Base-by-base conservation (phyloP, 2,888 invertebrate genomes). In the Chalcis sispes region DNA sequence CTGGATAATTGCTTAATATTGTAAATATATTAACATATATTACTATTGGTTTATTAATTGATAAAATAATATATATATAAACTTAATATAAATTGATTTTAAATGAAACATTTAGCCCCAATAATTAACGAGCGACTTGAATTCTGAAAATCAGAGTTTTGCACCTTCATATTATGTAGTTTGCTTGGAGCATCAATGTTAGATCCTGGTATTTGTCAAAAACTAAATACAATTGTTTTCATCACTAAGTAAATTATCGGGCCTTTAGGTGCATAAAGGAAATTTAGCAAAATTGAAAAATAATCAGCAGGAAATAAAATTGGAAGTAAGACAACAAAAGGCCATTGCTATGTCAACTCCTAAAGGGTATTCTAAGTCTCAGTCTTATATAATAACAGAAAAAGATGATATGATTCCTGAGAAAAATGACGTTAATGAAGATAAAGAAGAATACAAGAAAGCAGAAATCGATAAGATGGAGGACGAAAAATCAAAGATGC, bases 251-350 rank as follows among this genome's bases (percentile, higher is more conserved):
- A 82, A 80, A 80, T 84, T 85, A 80, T 79, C 79, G 83, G 82
- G 82, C 84, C 82, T 83, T 75, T 78, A 88, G 88, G 87, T 88
- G 81, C 87, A 88, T 86, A 88, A 86, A 79, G 88, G 88, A 78
- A 89, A 88, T 82, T 83, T 88, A 82, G 77, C 84, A 36, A 83
- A 81, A 59, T 81, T 88, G 72, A 88, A 87, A 84, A 87, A 87
- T 70, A 86, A 83, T 76, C 87, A 87, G 67, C 85, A 82, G 78
- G 85, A 84, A 69, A 83, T 86, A 64, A 87, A 86, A 82, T 72
- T 84, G 77, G 88, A 88, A 82, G 76, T 77, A 65, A 83, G 81
- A 48, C 83, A 81, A 77, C 82, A 81, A 42, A 87, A 87, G 66
- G 82, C 86, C 25, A 80, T 84, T 42, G 79, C 82, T 23, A 85